A percentile compares a stretch with the other conserved stretches of the same genome.
These are phyloP conservation scores for Helicoverpa assulta DNA, from an alignment of 2,888 invertebrate species.

Conservation along the genomic window DNA sequence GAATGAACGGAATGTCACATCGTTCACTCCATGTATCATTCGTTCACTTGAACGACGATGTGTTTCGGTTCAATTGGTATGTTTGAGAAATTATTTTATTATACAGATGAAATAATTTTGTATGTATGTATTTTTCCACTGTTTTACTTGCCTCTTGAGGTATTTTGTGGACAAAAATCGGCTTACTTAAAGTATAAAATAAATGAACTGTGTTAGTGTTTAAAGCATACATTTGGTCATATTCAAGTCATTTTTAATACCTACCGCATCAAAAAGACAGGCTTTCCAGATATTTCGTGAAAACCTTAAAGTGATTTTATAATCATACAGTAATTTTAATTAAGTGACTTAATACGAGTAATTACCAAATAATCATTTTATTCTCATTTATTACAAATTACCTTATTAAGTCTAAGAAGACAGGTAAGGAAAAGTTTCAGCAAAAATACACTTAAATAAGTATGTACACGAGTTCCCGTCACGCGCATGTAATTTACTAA, in stretches of 20 bases:
- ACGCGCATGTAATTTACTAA: background rate
- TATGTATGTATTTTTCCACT: background rate
- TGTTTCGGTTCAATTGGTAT: constrained; percentile 12
- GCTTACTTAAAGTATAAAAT: too few relatives aligned
- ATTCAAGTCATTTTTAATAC: too few relatives aligned
- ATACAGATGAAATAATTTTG: background rate
- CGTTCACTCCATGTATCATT: constrained; percentile 37
- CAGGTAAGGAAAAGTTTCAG: background rate
- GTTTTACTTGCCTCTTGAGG: too few relatives aligned
- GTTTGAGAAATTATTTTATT: constrained; percentile 1
- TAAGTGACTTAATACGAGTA: too few relatives aligned
- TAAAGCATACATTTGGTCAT: too few relatives aligned
- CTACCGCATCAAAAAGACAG: too few relatives aligned
- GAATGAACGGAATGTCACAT: constrained; percentile 24
- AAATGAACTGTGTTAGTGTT: too few relatives aligned
- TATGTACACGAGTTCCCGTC: background rate
- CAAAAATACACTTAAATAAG: background rate
- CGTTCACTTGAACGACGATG: constrained; percentile 18
- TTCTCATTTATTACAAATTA: background rate
- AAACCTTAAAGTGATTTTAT: too few relatives aligned
- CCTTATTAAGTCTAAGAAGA: background rate
- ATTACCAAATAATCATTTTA: background rate
- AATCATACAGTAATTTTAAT: too few relatives aligned
- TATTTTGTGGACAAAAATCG: too few relatives aligned
- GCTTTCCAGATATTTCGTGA: too few relatives aligned